A percentile compares a stretch with the other conserved stretches of the same genome.
Evolutionary conservation across 2,888 invertebrate species (phyloP).

Genomic region (Cryptus viduatorius): DNA sequence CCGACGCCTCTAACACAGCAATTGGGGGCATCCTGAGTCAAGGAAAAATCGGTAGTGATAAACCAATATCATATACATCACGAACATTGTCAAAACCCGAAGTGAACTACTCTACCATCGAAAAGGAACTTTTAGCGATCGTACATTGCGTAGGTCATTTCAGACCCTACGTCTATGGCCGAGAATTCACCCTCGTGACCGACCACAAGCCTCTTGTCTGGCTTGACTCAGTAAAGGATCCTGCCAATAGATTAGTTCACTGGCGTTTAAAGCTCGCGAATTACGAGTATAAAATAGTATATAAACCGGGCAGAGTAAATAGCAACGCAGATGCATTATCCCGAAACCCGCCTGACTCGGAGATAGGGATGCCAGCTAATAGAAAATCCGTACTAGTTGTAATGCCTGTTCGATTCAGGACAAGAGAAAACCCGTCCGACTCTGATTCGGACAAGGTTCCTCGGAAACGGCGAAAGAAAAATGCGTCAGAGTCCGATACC

Average conservation of each 20-base stretch:
- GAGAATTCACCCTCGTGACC: constrained; percentile 51
- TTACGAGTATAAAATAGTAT: constrained; percentile 60
- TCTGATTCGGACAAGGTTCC: not conserved
- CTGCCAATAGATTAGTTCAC: constrained; percentile 38
- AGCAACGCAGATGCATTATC: constrained; percentile 62
- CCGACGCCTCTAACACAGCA: constrained; percentile 57
- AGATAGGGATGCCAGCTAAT: not conserved
- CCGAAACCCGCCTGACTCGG: constrained; percentile 49
- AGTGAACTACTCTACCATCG: constrained; percentile 53
- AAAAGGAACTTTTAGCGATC: constrained; percentile 61
- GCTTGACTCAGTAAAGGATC: constrained; percentile 53
- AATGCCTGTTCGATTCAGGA: not conserved
- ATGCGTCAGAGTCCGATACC: not conserved
- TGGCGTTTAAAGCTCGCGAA: constrained; percentile 55
- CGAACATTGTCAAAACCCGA: constrained; percentile 48
- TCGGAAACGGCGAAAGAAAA: not conserved
- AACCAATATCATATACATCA: constrained; percentile 57
- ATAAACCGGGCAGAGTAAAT: constrained; percentile 60
- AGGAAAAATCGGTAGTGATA: constrained; percentile 47
- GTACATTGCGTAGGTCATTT: constrained; percentile 49
- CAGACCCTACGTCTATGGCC: constrained; percentile 56
- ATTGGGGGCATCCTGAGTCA: constrained; percentile 55
- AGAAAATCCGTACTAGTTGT: not conserved
- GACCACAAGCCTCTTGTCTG: constrained; percentile 66
- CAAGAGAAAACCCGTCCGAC: not conserved